Conservation (phyloP, 37 sponge, comb jelly and placozoan genomes). For the Corticium candelabrum region DNA sequence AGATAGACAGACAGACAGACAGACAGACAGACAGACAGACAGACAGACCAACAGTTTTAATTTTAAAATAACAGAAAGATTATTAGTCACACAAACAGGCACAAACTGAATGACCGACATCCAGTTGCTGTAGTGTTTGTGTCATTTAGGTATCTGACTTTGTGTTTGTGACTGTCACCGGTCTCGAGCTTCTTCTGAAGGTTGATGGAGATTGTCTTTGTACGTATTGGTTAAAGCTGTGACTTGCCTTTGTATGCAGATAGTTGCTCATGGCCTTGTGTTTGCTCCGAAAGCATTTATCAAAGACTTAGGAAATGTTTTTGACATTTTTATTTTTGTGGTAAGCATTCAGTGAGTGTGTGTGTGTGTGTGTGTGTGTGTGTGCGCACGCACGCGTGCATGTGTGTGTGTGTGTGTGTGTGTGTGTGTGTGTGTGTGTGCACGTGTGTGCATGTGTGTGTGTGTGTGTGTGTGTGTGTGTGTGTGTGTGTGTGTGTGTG, state of each 20-base stretch:
- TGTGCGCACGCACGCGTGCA: background rate
- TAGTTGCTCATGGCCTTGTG: background rate
- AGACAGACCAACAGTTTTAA: no score
- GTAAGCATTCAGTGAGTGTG: slow-evolving; percentile 6
- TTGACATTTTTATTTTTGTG: background rate
- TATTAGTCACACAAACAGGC: no score
- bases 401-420: slow-evolving; percentile 21
- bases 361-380: slow-evolving; percentile 13
- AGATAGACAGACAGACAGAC: no score
- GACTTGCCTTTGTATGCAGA: background rate
- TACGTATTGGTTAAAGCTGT: background rate
- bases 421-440: no score
- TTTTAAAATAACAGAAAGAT: no score
- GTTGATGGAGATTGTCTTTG: background rate
- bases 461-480: no score
- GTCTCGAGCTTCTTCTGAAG: background rate
- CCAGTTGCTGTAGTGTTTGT: no score
- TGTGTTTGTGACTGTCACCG: background rate
- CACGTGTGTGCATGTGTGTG: no score
- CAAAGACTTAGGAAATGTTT: slow-evolving; percentile 40
- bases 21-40: no score
- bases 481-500: no score
- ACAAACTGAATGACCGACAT: no score
- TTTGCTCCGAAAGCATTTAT: slow-evolving; percentile 16
- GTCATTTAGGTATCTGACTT: background rate